phyloP scores from a whole-genome alignment of 2,797 vertebrate genomes.

The Scolopax rusticola region DNA sequence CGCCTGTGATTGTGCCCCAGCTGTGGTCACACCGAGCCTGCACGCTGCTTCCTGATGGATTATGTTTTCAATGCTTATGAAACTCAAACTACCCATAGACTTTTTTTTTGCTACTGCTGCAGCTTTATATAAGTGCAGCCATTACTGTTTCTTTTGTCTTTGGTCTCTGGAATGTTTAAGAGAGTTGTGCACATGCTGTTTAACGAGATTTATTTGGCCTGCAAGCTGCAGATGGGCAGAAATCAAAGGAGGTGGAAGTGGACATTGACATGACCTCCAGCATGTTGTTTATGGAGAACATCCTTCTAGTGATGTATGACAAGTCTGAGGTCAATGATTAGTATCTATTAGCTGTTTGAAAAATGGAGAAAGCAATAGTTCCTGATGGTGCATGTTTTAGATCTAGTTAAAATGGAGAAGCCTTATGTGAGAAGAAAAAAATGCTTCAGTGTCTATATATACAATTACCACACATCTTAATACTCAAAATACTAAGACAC shows the following conservation, averaged over 20 bases:
- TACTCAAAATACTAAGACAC: neutral
- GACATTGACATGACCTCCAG: constrained; percentile 73
- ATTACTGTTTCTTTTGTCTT: constrained; percentile 68
- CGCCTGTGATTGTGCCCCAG: neutral
- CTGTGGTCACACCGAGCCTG: neutral
- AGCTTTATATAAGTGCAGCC: constrained; percentile 56
- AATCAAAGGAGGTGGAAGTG: constrained; percentile 76
- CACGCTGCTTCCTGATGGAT: constrained; percentile 3
- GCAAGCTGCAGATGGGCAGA: constrained; percentile 72
- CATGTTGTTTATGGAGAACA: constrained; percentile 73
- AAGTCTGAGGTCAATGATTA: constrained; percentile 71
- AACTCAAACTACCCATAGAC: constrained; percentile 38
- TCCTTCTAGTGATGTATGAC: constrained; percentile 72
- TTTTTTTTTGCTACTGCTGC: constrained; percentile 52
- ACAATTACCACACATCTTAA: neutral
- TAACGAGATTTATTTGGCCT: constrained; percentile 74
- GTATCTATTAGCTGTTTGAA: constrained; percentile 71
- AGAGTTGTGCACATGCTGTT: constrained; percentile 72
- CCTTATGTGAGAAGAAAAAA: constrained; percentile 15
- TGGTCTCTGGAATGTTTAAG: constrained; percentile 75
- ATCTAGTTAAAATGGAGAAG: constrained; percentile 41
- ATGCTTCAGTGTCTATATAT: neutral
- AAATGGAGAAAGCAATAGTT: constrained; percentile 69
- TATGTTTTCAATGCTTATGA: constrained; percentile 57
- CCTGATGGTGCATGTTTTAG: constrained; percentile 70